Evolutionary conservation across 2,888 invertebrate genomes (phyloP), one percentile per base, ranked within the genome.

Genomic region (Ophioninae sp.): DNA sequence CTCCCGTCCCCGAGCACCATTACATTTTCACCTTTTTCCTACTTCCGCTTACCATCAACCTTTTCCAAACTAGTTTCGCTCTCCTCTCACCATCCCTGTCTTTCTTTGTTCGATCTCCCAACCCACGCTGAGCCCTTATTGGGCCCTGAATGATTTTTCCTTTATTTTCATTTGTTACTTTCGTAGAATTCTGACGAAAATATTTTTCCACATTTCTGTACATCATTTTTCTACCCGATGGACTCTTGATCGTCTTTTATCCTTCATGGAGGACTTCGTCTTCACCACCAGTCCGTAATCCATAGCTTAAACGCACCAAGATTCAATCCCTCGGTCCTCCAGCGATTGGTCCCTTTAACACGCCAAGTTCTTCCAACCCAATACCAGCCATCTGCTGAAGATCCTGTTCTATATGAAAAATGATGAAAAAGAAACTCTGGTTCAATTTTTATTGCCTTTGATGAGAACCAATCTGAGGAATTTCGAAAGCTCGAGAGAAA

Each of bases 241-340:
- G 7, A 41, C 41, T 41, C n/a, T n/a, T 41, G 41, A 7, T 7
- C 41, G 41, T 41, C 41, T n/a, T n/a, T n/a, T n/a, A n/a, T n/a
- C n/a, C n/a, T n/a, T n/a, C 44, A 44, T 10, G 44, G 44, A 10
- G 44, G 13, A 44, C 44, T 10, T 44, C 13, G 44, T 44, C 5
- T 13, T 44, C 44, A 13, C 13, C 44, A 13, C 13, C 8, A 13
- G 8, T 20, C 59, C 20, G n/a, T 20, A 21, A 20, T 59, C 59
- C n/a, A 2, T 7, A 7, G n/a, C 2, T 21, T 59, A 23, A 59
- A 20, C 37, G 56, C 70, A 1, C 30, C 37, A 30, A 86, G 87
- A 88, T 88, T 88, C 87, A 88, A 88, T 88, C 86, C 83, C n/a
- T 88, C 87, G 61, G 75, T 77, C 85, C 84, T 76, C 77, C 85